phyloP scores from a whole-genome alignment of 2,113 vertebrate genomes.

The Pardalotus punctatus region DNA sequence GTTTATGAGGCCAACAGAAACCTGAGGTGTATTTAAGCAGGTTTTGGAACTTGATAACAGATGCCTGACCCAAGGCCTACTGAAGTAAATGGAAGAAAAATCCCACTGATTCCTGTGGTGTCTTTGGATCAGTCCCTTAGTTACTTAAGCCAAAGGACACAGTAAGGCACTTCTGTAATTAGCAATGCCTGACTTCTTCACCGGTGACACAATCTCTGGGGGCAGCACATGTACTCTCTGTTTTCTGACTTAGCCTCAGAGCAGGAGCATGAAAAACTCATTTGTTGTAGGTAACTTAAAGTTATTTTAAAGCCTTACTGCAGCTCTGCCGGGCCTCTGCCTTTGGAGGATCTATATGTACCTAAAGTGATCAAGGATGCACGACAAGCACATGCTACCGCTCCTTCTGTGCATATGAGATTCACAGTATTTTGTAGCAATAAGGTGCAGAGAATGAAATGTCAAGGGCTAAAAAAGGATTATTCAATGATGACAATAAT shows the following conservation, averaged over 20 bases:
- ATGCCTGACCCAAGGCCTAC: not conserved
- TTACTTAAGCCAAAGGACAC: not conserved
- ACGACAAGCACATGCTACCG: not conserved
- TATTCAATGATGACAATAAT: not conserved
- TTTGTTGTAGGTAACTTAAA: not conserved
- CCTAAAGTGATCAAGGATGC: not conserved
- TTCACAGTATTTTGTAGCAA: not conserved
- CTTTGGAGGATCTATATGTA: not conserved
- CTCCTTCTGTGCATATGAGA: not conserved
- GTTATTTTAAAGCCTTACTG: not conserved
- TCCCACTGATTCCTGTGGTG: not conserved
- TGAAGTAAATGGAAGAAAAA: not conserved
- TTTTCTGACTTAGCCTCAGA: not conserved
- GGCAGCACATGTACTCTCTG: not conserved
- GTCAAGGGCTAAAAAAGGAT: not conserved
- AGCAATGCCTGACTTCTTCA: constrained; percentile 4
- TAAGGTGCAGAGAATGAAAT: not conserved
- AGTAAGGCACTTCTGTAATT: constrained; percentile 2
- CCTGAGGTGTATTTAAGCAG: not conserved
- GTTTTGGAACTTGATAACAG: not conserved
- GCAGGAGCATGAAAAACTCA: not conserved
- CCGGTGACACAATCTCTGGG: not conserved
- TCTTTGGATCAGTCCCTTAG: not conserved
- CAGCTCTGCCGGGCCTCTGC: not conserved
- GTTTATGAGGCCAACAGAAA: not conserved